Conservation (phyloP, 2,888 invertebrate genomes). For the Eupelmus urozonus region DNA sequence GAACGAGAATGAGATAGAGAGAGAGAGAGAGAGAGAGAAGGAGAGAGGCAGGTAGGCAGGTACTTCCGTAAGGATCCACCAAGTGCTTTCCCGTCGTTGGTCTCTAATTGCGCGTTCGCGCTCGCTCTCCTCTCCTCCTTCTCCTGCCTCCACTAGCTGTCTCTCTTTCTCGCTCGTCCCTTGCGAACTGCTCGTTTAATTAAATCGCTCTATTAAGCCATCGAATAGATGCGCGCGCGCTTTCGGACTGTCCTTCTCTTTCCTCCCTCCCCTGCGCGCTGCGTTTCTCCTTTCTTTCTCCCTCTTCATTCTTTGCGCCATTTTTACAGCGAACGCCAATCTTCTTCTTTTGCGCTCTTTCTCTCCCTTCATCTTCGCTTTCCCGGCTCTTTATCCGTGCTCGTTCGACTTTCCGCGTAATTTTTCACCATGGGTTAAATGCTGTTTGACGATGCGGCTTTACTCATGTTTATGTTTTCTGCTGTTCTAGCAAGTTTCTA, state of each 20-base stretch:
- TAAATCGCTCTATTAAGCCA: slow-evolving; percentile 71
- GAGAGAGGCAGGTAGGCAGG: slow-evolving; percentile 1
- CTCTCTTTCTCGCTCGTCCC: slow-evolving; percentile 44
- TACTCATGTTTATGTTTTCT: too few relatives aligned
- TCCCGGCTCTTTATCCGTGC: not conserved
- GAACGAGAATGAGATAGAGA: not conserved
- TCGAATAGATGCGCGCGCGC: slow-evolving; percentile 59
- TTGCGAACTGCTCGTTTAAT: slow-evolving; percentile 67
- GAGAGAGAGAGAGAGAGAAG: not conserved
- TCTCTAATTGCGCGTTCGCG: slow-evolving; percentile 66
- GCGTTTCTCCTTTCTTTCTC: slow-evolving; percentile 30
- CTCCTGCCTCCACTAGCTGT: slow-evolving; percentile 54
- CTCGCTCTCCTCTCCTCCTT: too few relatives aligned
- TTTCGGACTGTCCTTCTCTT: slow-evolving; percentile 11
- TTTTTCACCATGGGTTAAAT: too few relatives aligned
- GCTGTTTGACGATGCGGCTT: too few relatives aligned
- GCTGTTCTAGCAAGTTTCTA: too few relatives aligned
- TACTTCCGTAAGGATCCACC: slow-evolving; percentile 65
- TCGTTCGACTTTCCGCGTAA: too few relatives aligned
- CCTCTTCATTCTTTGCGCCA: not conserved
- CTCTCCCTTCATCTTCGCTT: not conserved
- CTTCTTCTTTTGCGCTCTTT: not conserved
- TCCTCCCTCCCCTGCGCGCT: not conserved
- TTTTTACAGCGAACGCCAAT: not conserved
- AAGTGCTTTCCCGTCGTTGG: slow-evolving; percentile 63